Evolutionary conservation across 2,888 invertebrate genomes (phyloP).

Genomic region (Schrankia costaestrigalis): DNA sequence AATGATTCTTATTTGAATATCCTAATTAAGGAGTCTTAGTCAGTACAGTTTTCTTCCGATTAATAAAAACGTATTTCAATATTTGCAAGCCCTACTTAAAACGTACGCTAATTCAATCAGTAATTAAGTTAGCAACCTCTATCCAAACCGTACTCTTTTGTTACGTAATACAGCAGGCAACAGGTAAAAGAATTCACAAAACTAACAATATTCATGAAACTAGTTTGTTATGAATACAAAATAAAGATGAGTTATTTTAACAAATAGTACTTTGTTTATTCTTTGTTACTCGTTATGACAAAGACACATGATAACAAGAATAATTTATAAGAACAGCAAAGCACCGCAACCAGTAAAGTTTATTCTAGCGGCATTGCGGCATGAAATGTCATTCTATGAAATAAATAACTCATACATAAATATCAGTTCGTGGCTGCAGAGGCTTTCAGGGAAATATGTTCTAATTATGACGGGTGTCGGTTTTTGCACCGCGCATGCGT

Average conservation of each 20-base stretch:
- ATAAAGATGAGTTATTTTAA: too few relatives aligned
- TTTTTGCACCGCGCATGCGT: slow-evolving; percentile 40
- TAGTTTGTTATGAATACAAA: too few relatives aligned
- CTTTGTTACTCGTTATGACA: slow-evolving; percentile 7
- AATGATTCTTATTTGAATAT: too few relatives aligned
- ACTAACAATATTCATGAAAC: slow-evolving; percentile 11
- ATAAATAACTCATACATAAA: slow-evolving; percentile 34
- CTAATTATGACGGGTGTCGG: slow-evolving; percentile 45
- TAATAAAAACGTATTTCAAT: too few relatives aligned
- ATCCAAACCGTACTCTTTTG: slow-evolving; percentile 34
- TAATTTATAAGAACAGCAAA: too few relatives aligned
- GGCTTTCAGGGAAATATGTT: slow-evolving; percentile 44
- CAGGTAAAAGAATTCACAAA: slow-evolving; percentile 8
- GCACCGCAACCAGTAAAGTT: too few relatives aligned
- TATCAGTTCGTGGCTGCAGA: slow-evolving; percentile 29
- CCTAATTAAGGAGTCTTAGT: too few relatives aligned
- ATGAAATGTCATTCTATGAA: slow-evolving; percentile 37
- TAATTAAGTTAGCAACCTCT: slow-evolving; percentile 40
- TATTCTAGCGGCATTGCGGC: slow-evolving; percentile 36
- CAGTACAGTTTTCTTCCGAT: too few relatives aligned
- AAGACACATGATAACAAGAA: slow-evolving; percentile 14
- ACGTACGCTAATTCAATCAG: slow-evolving; percentile 46
- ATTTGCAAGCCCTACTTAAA: too few relatives aligned
- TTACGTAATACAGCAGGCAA: slow-evolving; percentile 26
- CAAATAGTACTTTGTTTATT: too few relatives aligned